A percentile compares a stretch with the other conserved stretches of the same genome.
Conservation (phyloP, 2,797 vertebrate species). For the Rhinoraja longicauda region DNA sequence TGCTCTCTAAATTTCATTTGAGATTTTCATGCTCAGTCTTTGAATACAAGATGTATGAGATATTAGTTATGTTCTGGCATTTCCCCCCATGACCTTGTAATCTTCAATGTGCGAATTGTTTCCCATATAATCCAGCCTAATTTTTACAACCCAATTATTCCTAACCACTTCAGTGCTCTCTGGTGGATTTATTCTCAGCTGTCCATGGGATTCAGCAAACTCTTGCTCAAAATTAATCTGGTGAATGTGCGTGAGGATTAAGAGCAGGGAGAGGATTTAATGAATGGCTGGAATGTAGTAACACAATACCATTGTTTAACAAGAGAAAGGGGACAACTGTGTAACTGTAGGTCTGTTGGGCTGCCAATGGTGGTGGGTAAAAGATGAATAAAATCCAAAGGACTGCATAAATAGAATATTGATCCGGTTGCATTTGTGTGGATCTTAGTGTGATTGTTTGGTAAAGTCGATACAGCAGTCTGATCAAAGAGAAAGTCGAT, state of each 20-base stretch:
- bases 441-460: no score
- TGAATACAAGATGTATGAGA: slow-evolving; percentile 5
- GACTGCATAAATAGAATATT: no score
- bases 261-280: not conserved
- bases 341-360: no score
- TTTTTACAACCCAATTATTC: not conserved
- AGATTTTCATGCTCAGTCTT: not conserved
- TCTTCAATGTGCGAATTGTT: not conserved
- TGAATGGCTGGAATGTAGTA: not conserved
- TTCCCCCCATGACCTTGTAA: not conserved
- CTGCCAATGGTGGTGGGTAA: no score
- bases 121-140: not conserved
- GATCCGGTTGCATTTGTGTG: no score
- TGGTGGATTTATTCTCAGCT: slow-evolving; percentile 28
- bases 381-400: no score
- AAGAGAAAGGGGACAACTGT: no score
- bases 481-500: no score
- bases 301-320: no score
- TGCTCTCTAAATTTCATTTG: not conserved
- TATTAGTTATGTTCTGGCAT: no score
- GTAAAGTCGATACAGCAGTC: no score
- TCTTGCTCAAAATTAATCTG: slow-evolving; percentile 19
- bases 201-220: not conserved
- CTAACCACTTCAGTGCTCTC: not conserved
- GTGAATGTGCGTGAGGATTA: not conserved